Percentiles rank a stretch among this genome's conserved stretches.
Evolutionary conservation across 2,113 vertebrate species (phyloP).

Genomic region (Pomatorhinus ruficollis): DNA sequence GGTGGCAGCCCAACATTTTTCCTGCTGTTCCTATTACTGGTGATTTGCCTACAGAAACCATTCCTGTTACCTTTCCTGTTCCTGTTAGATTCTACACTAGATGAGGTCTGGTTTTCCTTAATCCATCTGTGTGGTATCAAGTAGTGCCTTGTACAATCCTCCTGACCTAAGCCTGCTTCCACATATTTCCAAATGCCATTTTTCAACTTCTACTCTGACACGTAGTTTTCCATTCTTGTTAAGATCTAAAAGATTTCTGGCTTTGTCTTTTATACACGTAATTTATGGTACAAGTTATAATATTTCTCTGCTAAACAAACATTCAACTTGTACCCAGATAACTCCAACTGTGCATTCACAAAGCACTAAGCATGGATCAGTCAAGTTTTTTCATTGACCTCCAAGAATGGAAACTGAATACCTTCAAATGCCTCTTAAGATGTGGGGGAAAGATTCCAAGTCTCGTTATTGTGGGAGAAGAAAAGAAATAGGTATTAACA

Average conservation of each 20-base stretch:
- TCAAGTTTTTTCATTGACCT: not conserved
- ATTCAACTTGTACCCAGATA: not conserved
- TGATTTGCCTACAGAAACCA: not conserved
- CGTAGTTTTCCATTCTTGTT: not conserved
- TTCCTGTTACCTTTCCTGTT: not conserved
- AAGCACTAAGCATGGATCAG: not conserved
- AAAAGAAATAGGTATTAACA: not conserved
- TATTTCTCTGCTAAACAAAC: not conserved
- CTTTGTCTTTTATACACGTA: not conserved
- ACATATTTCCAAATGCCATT: not conserved
- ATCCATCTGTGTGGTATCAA: accelerated
- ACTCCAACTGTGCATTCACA: not conserved
- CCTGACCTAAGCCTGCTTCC: not conserved
- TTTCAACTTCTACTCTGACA: not conserved
- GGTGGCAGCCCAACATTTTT: not conserved
- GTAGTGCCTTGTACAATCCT: not conserved
- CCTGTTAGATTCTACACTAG: not conserved
- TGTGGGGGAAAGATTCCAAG: not conserved
- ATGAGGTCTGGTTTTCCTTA: not conserved
- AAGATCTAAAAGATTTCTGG: not conserved
- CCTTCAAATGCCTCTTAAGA: not conserved
- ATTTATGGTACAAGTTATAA: not conserved
- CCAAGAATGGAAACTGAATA: not conserved
- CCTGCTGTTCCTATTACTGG: not conserved
- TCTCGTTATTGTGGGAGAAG: not conserved